Base-by-base conservation (phyloP, 2,797 vertebrate genomes). In the Leptatherina wallacei region DNA sequence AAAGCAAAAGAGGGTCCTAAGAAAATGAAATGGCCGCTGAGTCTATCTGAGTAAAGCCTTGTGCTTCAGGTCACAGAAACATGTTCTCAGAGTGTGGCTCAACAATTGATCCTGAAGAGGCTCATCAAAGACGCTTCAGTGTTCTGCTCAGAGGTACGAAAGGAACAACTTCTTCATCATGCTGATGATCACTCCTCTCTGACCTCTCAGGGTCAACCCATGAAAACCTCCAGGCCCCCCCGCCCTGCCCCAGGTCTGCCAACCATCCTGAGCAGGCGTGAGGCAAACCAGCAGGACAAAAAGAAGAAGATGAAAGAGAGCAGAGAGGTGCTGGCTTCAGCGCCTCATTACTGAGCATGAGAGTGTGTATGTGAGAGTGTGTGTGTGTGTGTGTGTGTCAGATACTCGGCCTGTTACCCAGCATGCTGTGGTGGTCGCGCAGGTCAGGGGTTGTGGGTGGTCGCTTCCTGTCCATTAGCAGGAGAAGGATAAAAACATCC, bases 381-480 rank as follows among this genome's bases (percentile, higher is more conserved):
- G 61, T 69, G 56, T 44, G 56, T 61, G 66, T 65, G 59, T 71
- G 57, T 73, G 68, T 62, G 61, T 64, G 44, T 38, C 73, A 67
- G 80, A 58, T 78, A 78, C 69, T 76, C 77, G 60, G 82, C 86
- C 84, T 78, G 84, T 78, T 90, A 88, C 84, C 80, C 79, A 85
- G 85, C 88, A 83, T 85, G 91, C 82, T 27, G 73, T 14, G 0
- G 80, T 74, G 85, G 89, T 91, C 82, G 82, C 80, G 33, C 72
- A 83, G 92, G 90, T 91, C 84, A 84, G 77, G 79, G 86, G 89
- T 77, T 51, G 80, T 68, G 86, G 88, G 84, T 76, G 83, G 90
- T 80, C 85, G 88, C 91, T 92, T 93, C 93, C 93, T 90, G 86
- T 88, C 89, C 88, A 91, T 93, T 88, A 92, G 83, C 78, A 82